Conservation (phyloP, 23 tunicate genomes). For the Aplidium turbinatum region DNA sequence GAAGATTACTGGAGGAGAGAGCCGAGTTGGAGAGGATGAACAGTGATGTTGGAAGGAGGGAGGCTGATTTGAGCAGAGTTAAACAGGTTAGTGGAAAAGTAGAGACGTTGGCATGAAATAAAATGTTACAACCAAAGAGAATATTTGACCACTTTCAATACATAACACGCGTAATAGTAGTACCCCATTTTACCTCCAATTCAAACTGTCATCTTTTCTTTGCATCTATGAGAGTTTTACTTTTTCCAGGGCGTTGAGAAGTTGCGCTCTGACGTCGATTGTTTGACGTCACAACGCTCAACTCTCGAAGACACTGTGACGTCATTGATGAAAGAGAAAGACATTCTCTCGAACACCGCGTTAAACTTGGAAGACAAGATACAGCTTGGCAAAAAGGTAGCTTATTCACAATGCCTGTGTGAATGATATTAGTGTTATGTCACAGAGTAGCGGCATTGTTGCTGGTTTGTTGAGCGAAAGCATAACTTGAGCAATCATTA, state of each 20-base stretch:
- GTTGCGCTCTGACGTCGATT: conserved; percentile 71
- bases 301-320: conserved; percentile 85
- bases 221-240: background rate
- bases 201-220: background rate
- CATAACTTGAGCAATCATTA: too few species aligned
- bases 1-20: conserved; percentile 78
- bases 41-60: conserved; percentile 65
- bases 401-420: too few species aligned
- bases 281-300: conserved; percentile 69
- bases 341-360: conserved; percentile 49
- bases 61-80: conserved; percentile 58
- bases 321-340: conserved; percentile 84
- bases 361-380: conserved; percentile 67
- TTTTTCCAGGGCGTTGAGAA: conserved; percentile 74
- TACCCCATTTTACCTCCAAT: too few species aligned
- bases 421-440: too few species aligned
- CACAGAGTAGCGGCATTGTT: too few species aligned
- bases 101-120: too few species aligned
- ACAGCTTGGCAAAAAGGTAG: conserved; percentile 75
- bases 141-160: too few species aligned
- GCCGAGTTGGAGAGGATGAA: conserved; percentile 74
- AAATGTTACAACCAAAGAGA: too few species aligned
- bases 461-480: too few species aligned
- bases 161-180: too few species aligned
- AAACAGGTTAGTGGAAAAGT: conserved; percentile 81